These are phyloP conservation scores for Drosophila nikananu DNA, from an alignment of 1,140 invertebrate genomes.

Conservation along the genomic window DNA sequence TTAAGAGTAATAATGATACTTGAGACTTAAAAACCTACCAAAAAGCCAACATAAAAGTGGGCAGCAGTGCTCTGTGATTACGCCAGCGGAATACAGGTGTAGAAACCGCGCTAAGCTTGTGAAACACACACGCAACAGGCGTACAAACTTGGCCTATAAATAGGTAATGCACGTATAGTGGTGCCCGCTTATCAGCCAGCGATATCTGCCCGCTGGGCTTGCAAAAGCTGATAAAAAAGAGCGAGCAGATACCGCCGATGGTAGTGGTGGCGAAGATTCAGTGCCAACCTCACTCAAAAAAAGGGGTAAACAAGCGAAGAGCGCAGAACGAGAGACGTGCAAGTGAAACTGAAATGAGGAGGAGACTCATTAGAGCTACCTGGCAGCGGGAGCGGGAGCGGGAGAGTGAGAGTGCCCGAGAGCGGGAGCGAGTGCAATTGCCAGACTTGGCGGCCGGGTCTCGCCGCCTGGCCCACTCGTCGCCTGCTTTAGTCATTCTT, in stretches of 20 bases:
- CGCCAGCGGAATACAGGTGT: constrained; percentile 35
- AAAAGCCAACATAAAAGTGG: not conserved
- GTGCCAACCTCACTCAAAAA: constrained; percentile 47
- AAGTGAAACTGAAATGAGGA: constrained; percentile 35
- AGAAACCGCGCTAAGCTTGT: constrained; percentile 30
- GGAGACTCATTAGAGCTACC: constrained; percentile 47
- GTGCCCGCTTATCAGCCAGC: constrained; percentile 47
- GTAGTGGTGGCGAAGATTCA: constrained; percentile 10
- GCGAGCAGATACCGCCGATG: constrained; percentile 9
- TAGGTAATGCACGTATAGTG: constrained; percentile 44
- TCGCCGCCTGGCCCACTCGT: constrained; percentile 66
- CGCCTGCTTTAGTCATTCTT: constrained; percentile 79
- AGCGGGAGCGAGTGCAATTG: constrained; percentile 57
- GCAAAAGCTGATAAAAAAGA: constrained; percentile 76
- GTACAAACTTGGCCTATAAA: constrained; percentile 69
- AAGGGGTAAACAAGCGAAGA: constrained; percentile 25
- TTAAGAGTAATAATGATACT: too few relatives aligned
- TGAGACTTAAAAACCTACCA: too few relatives aligned
- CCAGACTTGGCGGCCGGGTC: constrained; percentile 53
- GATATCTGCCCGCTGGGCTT: constrained; percentile 61
- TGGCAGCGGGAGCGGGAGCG: constrained; percentile 3
- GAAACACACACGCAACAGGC: constrained; percentile 68
- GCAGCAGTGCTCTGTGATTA: constrained; percentile 42
- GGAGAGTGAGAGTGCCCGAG: constrained; percentile 15
- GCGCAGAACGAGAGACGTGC: constrained; percentile 15